These are phyloP conservation scores for Lutjanus argentimaculatus DNA, from an alignment of 2,797 vertebrate species.

Conservation along the genomic window DNA sequence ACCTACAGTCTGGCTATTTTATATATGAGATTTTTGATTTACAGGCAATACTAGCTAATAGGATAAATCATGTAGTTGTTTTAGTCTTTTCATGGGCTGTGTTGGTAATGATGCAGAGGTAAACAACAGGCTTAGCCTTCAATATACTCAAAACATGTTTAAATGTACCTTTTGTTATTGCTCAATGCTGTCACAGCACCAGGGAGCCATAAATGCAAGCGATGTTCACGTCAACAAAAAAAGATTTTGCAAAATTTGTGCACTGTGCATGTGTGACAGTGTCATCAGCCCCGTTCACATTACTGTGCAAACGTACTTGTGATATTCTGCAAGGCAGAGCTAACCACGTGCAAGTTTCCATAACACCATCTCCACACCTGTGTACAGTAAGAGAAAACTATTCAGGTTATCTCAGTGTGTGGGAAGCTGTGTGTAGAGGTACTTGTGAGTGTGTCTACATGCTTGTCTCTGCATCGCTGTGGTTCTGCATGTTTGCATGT, in stretches of 20 bases:
- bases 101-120: too few species aligned
- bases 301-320: slow-evolving; percentile 30
- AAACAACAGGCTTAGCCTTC: neutral
- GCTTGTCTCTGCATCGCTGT: slow-evolving; percentile 5
- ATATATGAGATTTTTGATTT: neutral
- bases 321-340: slow-evolving; percentile 25
- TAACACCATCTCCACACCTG: slow-evolving; percentile 42
- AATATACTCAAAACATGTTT: neutral
- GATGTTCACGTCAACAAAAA: slow-evolving; percentile 8
- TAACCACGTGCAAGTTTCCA: slow-evolving; percentile 57
- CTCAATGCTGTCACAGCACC: too few species aligned
- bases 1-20: neutral
- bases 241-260: slow-evolving; percentile 12
- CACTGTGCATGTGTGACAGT: neutral
- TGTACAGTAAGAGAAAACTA: slow-evolving; percentile 10
- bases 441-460: neutral
- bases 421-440: neutral
- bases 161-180: too few species aligned
- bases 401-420: slow-evolving; percentile 34
- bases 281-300: neutral
- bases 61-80: neutral
- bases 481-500: slow-evolving; percentile 25
- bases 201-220: neutral
- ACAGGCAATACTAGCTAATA: neutral
- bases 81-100: neutral